Evolutionary conservation across 2,888 invertebrate genomes (phyloP).

Genomic region (Tromatobia lineatoria): DNA sequence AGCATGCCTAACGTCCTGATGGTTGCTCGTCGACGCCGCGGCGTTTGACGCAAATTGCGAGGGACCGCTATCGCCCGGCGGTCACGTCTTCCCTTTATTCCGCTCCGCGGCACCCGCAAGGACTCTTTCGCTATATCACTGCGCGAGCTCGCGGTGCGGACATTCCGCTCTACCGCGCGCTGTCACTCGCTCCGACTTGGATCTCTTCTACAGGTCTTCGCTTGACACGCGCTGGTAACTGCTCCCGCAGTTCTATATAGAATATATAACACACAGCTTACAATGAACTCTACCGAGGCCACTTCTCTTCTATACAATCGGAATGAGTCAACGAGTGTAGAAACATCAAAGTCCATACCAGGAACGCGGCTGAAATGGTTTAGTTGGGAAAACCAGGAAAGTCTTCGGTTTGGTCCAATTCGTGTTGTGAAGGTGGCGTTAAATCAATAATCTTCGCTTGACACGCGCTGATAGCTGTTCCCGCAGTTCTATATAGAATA

Average conservation of each 20-base stretch:
- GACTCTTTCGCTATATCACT: constrained; percentile 48
- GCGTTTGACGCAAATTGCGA: constrained; percentile 83
- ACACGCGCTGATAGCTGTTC: constrained; percentile 28
- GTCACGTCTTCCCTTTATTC: constrained; percentile 81
- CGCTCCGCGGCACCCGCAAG: constrained; percentile 65
- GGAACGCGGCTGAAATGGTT: background rate
- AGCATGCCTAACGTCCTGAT: constrained; percentile 57
- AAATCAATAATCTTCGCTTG: background rate
- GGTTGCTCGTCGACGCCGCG: constrained; percentile 75
- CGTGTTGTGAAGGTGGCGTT: too few species aligned
- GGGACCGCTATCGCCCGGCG: constrained; percentile 77
- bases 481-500: constrained; percentile 10
- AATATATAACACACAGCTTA: background rate
- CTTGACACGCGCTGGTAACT: constrained; percentile 26
- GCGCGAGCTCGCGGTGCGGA: constrained; percentile 46
- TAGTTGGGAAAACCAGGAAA: too few species aligned
- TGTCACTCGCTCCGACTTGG: constrained; percentile 53
- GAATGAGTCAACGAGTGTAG: background rate
- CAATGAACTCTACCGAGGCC: constrained; percentile 15
- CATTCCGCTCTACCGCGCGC: constrained; percentile 64
- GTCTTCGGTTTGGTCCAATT: too few species aligned
- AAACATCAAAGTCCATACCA: background rate
- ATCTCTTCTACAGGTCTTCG: constrained; percentile 29
- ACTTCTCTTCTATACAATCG: background rate
- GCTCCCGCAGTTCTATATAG: constrained; percentile 8